Evolutionary conservation across 2,888 invertebrate genomes (phyloP).

Genomic region (Boloria euphrosyne): DNA sequence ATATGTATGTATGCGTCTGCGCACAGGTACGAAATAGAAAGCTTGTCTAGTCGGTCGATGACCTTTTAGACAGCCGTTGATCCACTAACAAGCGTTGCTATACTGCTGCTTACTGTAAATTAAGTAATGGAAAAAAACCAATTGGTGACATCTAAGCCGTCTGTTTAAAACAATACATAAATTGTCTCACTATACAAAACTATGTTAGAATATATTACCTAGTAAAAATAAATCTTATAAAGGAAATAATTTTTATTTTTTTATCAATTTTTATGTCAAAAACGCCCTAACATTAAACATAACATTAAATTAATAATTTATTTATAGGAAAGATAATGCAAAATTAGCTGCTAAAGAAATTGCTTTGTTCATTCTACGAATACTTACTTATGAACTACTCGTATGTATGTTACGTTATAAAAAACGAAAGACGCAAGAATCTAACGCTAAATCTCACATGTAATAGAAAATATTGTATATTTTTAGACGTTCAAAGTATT

Average conservation of each 20-base stretch:
- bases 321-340: no score
- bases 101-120: neutral
- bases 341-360: no score
- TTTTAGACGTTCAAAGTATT: constrained; percentile 2
- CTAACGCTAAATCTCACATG: neutral
- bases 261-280: no score
- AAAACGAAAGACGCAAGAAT: neutral
- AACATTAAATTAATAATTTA: no score
- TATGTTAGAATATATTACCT: no score
- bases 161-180: neutral
- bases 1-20: constrained; percentile 13
- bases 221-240: no score
- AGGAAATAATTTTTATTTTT: no score
- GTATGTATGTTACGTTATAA: no score
- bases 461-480: neutral
- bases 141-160: neutral
- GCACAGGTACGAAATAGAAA: constrained; percentile 65
- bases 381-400: no score
- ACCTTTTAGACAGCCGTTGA: constrained; percentile 44
- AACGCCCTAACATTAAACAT: no score
- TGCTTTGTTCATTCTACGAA: no score
- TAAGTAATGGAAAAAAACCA: constrained; percentile 6
- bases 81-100: constrained; percentile 17
- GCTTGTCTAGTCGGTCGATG: constrained; percentile 54
- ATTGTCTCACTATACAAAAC: no score